Percentiles rank a stretch among this genome's conserved stretches.
These are phyloP conservation scores for Guaruba guarouba DNA, from an alignment of 2,113 vertebrate genomes.

Conservation along the genomic window DNA sequence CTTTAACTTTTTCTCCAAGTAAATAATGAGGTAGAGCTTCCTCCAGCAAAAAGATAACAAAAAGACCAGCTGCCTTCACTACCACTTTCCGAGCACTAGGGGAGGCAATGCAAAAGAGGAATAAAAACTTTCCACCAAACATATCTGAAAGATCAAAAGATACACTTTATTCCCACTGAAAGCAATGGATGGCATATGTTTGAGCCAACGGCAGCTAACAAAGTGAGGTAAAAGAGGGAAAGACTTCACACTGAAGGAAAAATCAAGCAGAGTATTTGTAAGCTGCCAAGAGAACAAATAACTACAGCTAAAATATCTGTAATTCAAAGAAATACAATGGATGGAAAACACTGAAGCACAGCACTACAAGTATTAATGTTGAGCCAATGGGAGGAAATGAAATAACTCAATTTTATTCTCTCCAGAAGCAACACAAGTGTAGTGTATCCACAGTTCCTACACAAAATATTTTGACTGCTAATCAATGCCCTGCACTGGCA, in stretches of 20 bases:
- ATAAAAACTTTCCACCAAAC: not conserved
- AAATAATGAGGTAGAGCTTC: not conserved
- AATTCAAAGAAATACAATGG: not conserved
- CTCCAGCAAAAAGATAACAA: not conserved
- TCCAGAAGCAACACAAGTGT: not conserved
- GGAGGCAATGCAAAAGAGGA: not conserved
- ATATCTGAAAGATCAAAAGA: not conserved
- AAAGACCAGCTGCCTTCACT: not conserved
- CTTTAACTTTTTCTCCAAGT: not conserved
- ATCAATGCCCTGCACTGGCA: not conserved
- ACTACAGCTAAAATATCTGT: not conserved
- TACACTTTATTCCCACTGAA: rapidly evolving
- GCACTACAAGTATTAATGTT: not conserved
- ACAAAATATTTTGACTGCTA: not conserved
- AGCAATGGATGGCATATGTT: not conserved
- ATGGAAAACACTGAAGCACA: not conserved
- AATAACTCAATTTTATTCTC: not conserved
- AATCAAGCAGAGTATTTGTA: not conserved
- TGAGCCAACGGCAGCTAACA: not conserved
- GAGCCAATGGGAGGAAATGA: not conserved
- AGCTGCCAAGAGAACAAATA: not conserved
- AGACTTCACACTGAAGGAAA: not conserved
- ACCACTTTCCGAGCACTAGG: not conserved
- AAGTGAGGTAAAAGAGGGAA: not conserved
- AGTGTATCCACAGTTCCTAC: not conserved